A percentile compares a stretch with the other conserved stretches of the same genome.
phyloP scores from a whole-genome alignment of 2,113 vertebrate genomes.

The Rana temporaria region DNA sequence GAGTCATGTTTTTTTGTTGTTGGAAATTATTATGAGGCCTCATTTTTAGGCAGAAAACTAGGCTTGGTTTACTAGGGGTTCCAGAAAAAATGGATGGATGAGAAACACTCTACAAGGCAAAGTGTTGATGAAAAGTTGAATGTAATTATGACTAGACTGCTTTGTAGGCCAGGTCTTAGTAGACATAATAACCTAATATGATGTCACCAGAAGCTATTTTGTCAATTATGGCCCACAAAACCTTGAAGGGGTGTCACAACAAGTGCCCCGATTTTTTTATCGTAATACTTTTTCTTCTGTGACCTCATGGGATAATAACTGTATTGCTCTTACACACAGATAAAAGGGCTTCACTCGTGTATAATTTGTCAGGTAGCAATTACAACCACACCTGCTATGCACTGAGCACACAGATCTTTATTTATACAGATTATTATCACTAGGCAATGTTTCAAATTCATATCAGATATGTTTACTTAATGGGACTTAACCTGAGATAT shows the following conservation, averaged over 20 bases:
- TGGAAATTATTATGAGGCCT: no score
- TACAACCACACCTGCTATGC: constrained; percentile 12
- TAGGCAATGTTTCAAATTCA: neutral
- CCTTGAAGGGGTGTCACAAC: constrained; percentile 18
- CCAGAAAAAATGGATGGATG: no score
- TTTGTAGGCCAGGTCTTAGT: no score
- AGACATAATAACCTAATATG: no score
- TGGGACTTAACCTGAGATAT: constrained; percentile 32
- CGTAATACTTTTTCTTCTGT: no score
- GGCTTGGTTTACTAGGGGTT: no score
- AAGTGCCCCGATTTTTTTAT: neutral
- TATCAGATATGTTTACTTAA: constrained; percentile 16
- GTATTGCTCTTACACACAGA: neutral
- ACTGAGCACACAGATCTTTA: neutral
- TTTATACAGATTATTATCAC: constrained; percentile 18
- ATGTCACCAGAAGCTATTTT: no score
- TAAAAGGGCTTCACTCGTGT: neutral
- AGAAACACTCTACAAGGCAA: no score
- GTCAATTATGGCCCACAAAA: constrained; percentile 1
- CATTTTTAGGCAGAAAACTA: no score
- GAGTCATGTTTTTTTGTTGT: no score
- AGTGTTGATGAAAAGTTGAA: no score
- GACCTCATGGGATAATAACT: neutral
- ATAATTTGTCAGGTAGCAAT: constrained; percentile 13
- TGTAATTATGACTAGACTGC: no score